Percentiles rank a stretch among this genome's conserved stretches.
Conservation (phyloP, 1,140 invertebrate genomes). For the Dolichoris vasculosae region DNA sequence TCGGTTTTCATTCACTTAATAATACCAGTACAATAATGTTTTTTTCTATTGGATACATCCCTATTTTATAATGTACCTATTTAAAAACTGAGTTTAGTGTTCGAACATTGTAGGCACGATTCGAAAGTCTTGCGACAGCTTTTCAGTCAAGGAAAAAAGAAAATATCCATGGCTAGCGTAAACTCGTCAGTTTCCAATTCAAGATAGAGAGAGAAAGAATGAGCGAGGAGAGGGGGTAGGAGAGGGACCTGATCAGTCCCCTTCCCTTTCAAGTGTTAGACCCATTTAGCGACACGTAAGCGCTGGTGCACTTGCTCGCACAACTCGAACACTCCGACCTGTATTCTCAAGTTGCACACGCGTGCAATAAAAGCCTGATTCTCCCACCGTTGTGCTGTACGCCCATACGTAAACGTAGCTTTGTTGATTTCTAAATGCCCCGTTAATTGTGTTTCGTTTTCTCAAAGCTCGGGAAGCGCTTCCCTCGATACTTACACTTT, state of each 20-base stretch:
- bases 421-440: conserved; percentile 55
- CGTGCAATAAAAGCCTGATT: background rate
- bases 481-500: background rate
- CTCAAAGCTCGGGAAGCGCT: background rate
- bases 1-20: too few species aligned
- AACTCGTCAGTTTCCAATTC: too few species aligned
- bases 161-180: background rate
- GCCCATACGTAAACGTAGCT: background rate
- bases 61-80: too few species aligned
- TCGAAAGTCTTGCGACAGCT: background rate
- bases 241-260: too few species aligned
- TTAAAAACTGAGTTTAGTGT: too few species aligned
- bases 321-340: conserved; percentile 20
- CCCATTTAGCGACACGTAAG: background rate
- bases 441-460: conserved; percentile 46
- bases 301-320: background rate
- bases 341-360: background rate
- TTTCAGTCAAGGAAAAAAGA: background rate
- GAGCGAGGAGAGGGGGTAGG: too few species aligned
- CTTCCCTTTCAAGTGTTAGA: too few species aligned
- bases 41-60: too few species aligned
- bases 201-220: too few species aligned
- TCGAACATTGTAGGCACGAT: background rate
- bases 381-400: too few species aligned
- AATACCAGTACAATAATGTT: too few species aligned